These are phyloP conservation scores for Melanerpes aurifrons DNA, from an alignment of 2,113 vertebrate genomes.

Conservation along the genomic window DNA sequence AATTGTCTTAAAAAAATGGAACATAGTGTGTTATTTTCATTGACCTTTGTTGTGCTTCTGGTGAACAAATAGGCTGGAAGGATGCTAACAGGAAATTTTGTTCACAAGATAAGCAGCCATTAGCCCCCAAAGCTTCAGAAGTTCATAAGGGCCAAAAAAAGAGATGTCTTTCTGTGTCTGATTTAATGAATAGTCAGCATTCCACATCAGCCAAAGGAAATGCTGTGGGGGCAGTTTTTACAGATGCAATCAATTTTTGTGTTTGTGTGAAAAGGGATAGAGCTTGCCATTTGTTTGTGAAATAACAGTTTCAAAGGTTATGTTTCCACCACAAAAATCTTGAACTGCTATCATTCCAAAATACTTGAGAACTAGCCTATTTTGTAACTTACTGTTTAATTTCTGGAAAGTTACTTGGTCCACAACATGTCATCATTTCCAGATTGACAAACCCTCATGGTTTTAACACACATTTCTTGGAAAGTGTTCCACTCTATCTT, in stretches of 20 bases:
- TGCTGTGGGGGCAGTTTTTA: slow-evolving; percentile 71
- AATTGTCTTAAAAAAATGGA: slow-evolving; percentile 40
- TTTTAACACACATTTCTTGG: slow-evolving; percentile 7
- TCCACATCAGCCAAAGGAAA: slow-evolving; percentile 75
- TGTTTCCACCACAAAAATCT: slow-evolving; percentile 51
- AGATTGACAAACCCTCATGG: neutral
- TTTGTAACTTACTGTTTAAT: slow-evolving; percentile 14
- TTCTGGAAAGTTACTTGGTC: neutral
- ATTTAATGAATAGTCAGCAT: slow-evolving; percentile 78
- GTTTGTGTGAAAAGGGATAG: slow-evolving; percentile 55
- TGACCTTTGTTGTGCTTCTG: slow-evolving; percentile 69
- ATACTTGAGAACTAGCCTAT: neutral
- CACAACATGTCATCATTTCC: neutral
- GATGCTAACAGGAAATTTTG: slow-evolving; percentile 82
- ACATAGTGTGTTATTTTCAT: slow-evolving; percentile 53
- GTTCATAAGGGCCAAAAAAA: slow-evolving; percentile 62
- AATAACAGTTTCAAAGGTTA: slow-evolving; percentile 46
- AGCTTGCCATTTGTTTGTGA: slow-evolving; percentile 27
- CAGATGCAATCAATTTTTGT: slow-evolving; percentile 63
- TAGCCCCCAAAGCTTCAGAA: slow-evolving; percentile 65
- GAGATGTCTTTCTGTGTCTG: slow-evolving; percentile 44
- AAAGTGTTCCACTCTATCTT: neutral
- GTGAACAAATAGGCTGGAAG: slow-evolving; percentile 72
- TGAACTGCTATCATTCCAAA: neutral
- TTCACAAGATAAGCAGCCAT: slow-evolving; percentile 81